Conservation (phyloP, 2,113 vertebrate genomes). For the Ptilonorhynchus violaceus region DNA sequence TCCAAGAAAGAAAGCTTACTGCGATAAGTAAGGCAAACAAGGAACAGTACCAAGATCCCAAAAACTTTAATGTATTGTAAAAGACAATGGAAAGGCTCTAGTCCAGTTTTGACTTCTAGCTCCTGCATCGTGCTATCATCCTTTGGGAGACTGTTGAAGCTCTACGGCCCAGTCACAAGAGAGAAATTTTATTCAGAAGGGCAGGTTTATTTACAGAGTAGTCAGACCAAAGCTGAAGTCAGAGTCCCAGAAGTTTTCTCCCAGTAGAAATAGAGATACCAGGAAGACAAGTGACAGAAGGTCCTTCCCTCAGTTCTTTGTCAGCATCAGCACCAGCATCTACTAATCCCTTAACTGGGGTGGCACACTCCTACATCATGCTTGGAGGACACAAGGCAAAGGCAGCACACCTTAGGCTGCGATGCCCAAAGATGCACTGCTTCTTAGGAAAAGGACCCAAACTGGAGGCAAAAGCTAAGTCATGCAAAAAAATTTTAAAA, state of each 20-base stretch:
- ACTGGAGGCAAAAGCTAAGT: neutral
- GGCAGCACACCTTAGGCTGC: neutral
- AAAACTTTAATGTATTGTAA: neutral
- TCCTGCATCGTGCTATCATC: neutral
- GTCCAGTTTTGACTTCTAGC: neutral
- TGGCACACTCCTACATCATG: neutral
- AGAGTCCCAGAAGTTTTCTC: neutral
- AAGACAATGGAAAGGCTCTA: neutral
- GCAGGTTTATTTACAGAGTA: neutral
- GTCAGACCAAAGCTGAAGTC: neutral
- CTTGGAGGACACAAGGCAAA: neutral
- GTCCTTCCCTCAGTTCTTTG: neutral
- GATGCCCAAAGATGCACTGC: neutral
- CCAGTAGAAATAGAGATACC: neutral
- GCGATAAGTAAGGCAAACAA: neutral
- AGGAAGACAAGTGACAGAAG: neutral
- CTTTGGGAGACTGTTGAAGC: neutral
- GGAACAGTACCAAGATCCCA: neutral
- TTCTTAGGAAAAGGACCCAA: neutral
- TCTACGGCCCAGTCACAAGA: neutral
- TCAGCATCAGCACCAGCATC: neutral
- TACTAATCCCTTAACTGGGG: neutral
- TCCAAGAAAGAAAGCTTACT: neutral
- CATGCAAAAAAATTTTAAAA: neutral
- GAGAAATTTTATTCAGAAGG: neutral